Conservation (phyloP, 2,888 invertebrate species). For the Hololepta plana region DNA sequence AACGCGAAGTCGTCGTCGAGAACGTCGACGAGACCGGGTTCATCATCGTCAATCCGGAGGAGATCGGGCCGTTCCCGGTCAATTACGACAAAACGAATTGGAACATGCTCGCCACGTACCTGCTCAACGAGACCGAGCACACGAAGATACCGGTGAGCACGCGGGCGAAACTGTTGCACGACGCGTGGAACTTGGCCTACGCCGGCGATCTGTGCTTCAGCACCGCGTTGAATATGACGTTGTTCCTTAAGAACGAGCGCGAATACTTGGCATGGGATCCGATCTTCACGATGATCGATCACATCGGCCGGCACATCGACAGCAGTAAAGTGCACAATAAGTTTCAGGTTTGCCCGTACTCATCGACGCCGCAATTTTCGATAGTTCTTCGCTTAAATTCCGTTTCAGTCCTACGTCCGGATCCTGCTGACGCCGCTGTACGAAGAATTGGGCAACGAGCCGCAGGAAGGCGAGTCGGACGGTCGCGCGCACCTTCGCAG, state of each 20-base stretch:
- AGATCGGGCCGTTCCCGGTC: constrained; percentile 69
- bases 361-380: no score
- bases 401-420: constrained; percentile 45
- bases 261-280: constrained; percentile 68
- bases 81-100: constrained; percentile 66
- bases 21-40: constrained; percentile 40
- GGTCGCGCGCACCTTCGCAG: constrained; percentile 50
- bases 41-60: constrained; percentile 66
- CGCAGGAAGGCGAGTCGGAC: constrained; percentile 38
- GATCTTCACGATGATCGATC: constrained; percentile 67
- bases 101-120: constrained; percentile 48
- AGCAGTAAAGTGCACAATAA: constrained; percentile 44
- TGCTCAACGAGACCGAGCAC: constrained; percentile 35
- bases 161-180: constrained; percentile 55
- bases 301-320: constrained; percentile 56
- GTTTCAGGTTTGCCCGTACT: no score
- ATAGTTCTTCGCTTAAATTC: constrained; percentile 3
- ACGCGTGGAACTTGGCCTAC: constrained; percentile 62
- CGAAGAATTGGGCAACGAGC: constrained; percentile 40
- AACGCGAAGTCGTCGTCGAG: constrained; percentile 31
- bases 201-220: constrained; percentile 60
- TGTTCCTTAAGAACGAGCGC: constrained; percentile 53
- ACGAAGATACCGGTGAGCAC: constrained; percentile 48
- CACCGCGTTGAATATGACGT: constrained; percentile 61
- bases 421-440: constrained; percentile 52